Evolutionary conservation across 2,888 invertebrate species (phyloP).

Genomic region (Eumacrocentrus americanus): DNA sequence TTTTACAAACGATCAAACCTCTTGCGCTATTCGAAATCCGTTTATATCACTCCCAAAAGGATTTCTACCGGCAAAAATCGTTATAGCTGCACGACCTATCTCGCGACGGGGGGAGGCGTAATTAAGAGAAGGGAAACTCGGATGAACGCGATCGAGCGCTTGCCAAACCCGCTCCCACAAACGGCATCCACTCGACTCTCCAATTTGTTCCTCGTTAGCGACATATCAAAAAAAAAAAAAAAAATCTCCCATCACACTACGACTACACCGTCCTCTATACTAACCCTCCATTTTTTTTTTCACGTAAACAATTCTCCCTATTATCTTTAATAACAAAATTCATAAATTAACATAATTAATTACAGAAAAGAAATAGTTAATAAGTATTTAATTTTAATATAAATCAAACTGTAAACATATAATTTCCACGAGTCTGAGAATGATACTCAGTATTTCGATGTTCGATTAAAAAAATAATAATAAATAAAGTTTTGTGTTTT

Average conservation of each 20-base stretch:
- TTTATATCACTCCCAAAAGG: conserved; percentile 3
- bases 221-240: conserved; percentile 20
- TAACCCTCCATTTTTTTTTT: background rate
- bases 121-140: conserved; percentile 34
- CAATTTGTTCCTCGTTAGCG: conserved; percentile 38
- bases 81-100: conserved; percentile 23
- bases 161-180: conserved; percentile 15
- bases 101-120: conserved; percentile 27
- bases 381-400: background rate
- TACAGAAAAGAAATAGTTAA: background rate
- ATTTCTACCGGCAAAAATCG: conserved; percentile 30
- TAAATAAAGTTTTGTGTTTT: no score
- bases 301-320: background rate
- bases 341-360: background rate
- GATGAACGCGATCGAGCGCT: conserved; percentile 16
- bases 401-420: background rate
- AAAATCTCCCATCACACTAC: background rate
- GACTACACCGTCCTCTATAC: background rate
- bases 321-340: background rate
- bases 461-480: no score
- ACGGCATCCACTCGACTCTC: conserved; percentile 25
- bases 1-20: background rate
- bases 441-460: no score
- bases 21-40: conserved; percentile 8
- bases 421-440: no score